Conservation (phyloP, 2,797 vertebrate genomes). For the Tinamus major region DNA sequence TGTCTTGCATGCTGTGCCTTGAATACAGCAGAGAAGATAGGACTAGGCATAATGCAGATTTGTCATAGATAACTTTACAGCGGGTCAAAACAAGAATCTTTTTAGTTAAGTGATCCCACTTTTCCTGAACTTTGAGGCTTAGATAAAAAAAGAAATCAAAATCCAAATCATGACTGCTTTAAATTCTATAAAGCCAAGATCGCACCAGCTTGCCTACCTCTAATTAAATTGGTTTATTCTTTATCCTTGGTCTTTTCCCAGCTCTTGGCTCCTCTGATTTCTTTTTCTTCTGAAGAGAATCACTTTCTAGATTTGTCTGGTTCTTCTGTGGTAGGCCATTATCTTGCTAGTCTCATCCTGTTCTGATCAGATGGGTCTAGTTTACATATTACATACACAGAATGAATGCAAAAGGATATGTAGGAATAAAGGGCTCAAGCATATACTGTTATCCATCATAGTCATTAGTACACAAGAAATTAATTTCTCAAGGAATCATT, state of each 20-base stretch:
- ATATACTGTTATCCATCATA: background rate
- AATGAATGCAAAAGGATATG: background rate
- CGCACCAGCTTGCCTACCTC: background rate
- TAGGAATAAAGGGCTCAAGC: background rate
- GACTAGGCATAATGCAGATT: constrained; percentile 7
- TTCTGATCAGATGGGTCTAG: background rate
- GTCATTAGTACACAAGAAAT: background rate
- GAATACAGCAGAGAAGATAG: background rate
- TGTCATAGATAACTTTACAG: constrained; percentile 22
- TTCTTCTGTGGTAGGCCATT: background rate
- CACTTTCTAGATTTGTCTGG: background rate
- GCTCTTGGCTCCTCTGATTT: background rate
- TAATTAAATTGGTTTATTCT: background rate
- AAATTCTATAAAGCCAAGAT: background rate
- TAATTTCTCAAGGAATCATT: background rate
- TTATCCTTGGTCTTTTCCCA: background rate
- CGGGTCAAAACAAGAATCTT: constrained; percentile 43
- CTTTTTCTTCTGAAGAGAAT: background rate
- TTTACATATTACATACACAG: background rate
- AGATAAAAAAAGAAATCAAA: constrained; percentile 11
- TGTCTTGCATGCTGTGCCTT: background rate
- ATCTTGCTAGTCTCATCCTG: background rate
- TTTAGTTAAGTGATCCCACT: background rate
- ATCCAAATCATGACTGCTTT: background rate
- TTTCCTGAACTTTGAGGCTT: background rate